A percentile compares a stretch with the other conserved stretches of the same genome.
These are phyloP conservation scores for Buceros bicornis DNA, from an alignment of 2,797 vertebrate species.

Conservation along the genomic window DNA sequence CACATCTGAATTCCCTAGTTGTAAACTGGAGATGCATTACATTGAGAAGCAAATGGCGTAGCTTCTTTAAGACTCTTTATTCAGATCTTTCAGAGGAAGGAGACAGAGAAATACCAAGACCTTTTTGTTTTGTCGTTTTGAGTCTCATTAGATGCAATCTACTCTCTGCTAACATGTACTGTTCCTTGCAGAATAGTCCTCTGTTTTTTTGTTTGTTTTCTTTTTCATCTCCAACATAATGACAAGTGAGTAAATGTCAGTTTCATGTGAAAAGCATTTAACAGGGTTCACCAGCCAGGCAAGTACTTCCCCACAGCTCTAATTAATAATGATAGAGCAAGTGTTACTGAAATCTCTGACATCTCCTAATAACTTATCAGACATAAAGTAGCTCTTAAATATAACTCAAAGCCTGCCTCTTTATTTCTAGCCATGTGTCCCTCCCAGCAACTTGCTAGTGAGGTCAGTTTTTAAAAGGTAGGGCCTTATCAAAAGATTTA, in stretches of 20 bases:
- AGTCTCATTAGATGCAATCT: not conserved
- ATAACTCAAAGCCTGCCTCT: not conserved
- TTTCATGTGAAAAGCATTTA: not conserved
- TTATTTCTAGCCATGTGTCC: not conserved
- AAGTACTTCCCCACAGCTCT: not conserved
- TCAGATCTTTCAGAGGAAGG: not conserved
- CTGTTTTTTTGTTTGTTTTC: not conserved
- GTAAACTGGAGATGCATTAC: not conserved
- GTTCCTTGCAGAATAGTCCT: not conserved
- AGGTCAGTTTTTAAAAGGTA: not conserved
- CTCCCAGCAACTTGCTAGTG: not conserved
- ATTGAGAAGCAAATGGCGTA: not conserved
- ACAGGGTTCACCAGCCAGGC: not conserved
- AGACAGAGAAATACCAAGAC: not conserved
- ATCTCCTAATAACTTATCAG: constrained; percentile 36
- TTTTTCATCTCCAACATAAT: not conserved
- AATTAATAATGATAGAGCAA: constrained; percentile 24
- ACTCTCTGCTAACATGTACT: not conserved
- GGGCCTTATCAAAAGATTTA: not conserved
- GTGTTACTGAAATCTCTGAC: constrained; percentile 23
- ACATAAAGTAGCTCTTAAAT: constrained; percentile 30
- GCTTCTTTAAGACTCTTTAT: not conserved
- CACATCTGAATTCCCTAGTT: not conserved
- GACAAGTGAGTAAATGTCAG: not conserved
- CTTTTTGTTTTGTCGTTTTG: not conserved